A percentile compares a stretch with the other conserved stretches of the same genome.
phyloP scores from a whole-genome alignment of 2,797 vertebrate species.

The Salarias fasciatus region DNA sequence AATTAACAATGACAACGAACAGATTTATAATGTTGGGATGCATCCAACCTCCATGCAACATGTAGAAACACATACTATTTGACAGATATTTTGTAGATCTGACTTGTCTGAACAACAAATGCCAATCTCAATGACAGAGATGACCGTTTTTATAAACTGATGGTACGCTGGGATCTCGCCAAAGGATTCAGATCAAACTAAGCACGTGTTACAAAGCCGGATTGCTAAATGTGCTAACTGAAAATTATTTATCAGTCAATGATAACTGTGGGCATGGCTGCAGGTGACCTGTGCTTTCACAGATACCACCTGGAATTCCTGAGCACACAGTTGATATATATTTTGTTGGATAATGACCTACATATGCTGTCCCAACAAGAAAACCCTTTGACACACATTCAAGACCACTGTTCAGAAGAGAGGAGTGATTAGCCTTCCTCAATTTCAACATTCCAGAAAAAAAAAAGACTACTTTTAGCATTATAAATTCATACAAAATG shows the following conservation, averaged over 20 bases:
- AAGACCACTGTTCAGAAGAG: too few relatives aligned
- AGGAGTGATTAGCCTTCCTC: too few relatives aligned
- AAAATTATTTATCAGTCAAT: too few relatives aligned
- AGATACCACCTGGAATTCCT: neutral
- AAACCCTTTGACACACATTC: too few relatives aligned
- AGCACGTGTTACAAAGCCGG: slow-evolving; percentile 6
- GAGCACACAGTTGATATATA: neutral
- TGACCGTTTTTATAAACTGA: slow-evolving; percentile 16
- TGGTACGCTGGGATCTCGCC: slow-evolving; percentile 18
- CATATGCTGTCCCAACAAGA: neutral
- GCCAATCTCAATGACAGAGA: slow-evolving; percentile 23
- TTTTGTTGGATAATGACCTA: neutral
- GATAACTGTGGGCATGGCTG: too few relatives aligned
- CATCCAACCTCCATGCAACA: slow-evolving; percentile 7
- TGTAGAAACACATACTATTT: slow-evolving; percentile 14
- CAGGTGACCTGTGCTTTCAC: neutral
- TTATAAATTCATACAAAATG: too few relatives aligned
- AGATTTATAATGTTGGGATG: slow-evolving; percentile 21
- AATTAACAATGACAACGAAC: slow-evolving; percentile 30
- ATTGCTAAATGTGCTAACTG: neutral
- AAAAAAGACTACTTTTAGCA: too few relatives aligned
- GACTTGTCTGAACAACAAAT: neutral
- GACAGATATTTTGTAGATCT: neutral
- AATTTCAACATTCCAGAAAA: too few relatives aligned
- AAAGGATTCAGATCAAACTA: slow-evolving; percentile 40